phyloP scores from a whole-genome alignment of 2,113 vertebrate species.

The Rhynchopsitta pachyrhyncha region DNA sequence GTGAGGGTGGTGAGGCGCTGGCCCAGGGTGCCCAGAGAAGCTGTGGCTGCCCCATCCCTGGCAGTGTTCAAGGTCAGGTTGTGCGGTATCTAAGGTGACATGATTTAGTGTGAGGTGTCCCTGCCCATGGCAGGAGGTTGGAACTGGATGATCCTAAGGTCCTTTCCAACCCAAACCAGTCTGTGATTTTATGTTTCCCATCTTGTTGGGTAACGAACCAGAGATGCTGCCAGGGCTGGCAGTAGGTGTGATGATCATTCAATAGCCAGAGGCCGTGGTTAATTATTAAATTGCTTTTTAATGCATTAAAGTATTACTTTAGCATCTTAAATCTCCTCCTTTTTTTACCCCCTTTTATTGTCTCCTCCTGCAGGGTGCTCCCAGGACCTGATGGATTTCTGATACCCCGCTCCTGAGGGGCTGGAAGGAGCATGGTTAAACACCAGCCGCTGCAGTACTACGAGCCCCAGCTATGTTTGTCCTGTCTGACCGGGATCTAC shows the following conservation, averaged over 20 bases:
- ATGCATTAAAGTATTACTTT: not conserved
- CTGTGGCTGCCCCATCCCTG: too few relatives aligned
- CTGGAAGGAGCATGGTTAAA: constrained; percentile 94
- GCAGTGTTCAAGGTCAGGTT: not conserved
- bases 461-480: constrained; percentile 94
- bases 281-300: constrained; percentile 22
- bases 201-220: not conserved
- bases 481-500: constrained; percentile 95
- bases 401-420: constrained; percentile 65
- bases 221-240: not conserved
- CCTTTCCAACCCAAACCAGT: not conserved
- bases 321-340: not conserved
- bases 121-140: not conserved
- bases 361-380: constrained; percentile 62
- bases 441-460: constrained; percentile 99
- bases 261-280: not conserved
- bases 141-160: not conserved
- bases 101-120: not conserved
- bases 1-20: too few relatives aligned
- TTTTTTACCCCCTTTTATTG: not conserved
- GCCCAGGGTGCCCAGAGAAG: too few relatives aligned
- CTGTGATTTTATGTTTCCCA: not conserved
- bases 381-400: constrained; percentile 83
- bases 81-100: too few relatives aligned
- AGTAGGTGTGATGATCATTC: not conserved